Evolutionary conservation across 2,797 vertebrate genomes (phyloP), one percentile per base, ranked within the genome.

Genomic region (Kryptolebias ocellatus): DNA sequence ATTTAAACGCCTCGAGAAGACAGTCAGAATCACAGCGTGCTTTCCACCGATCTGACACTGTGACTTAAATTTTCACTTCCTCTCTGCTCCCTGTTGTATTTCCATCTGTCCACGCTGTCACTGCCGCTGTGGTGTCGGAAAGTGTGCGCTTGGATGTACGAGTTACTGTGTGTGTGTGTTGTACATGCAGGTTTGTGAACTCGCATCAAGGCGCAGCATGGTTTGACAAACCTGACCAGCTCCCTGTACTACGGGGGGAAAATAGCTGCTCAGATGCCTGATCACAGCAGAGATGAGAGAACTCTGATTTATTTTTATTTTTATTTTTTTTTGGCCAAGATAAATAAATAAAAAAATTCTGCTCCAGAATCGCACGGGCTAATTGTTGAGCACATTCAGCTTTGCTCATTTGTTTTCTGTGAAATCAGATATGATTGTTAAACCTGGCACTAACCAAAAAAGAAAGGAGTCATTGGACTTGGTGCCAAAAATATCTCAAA

Each of bases 21-120:
- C 34, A 34, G 34, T 34, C 34, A 34, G 34, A 34, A 34, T 34
- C 31, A 34, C 31, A 34, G 31, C 31, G 31, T 4, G 39, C 12
- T 2, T 42, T 42, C 9, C 39, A 42, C 31, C 9, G 4, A 34
- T 3, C 42, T 44, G 46, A 47, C 5, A n/a, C 6, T 7, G 8
- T 83, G 85, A 83, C 79, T 87, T 90, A 87, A 80, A 91, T 90
- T 92, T 85, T 78, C 80, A 78, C 67, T 64, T 72, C 60, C 79
- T 76, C 67, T 49, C 64, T 80, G 64, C 69, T 80, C 68, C 87
- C 84, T 86, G 83, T 79, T 74, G 88, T 83, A 75, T 76, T 79
- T 82, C 88, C 90, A 89, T 92, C 89, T 91, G 90, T 79, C 78
- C 27, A 16, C 12, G 15, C 39, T 58, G 4, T 45, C 55, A 72